Conservation (phyloP, 2,113 vertebrate genomes). For the Mustelus asterias region DNA sequence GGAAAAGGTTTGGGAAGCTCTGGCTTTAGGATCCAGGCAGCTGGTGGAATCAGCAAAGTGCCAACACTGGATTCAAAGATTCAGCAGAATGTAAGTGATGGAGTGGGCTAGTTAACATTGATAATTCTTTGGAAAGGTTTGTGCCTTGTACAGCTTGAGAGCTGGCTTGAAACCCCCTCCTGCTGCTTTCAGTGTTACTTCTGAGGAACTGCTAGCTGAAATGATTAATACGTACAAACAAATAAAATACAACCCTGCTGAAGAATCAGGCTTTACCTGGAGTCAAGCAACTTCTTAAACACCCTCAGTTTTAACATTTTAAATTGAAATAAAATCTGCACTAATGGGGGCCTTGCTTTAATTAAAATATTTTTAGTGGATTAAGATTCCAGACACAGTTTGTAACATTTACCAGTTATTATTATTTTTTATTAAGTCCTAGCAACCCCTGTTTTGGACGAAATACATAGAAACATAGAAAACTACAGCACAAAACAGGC, state of each 20-base stretch:
- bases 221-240: neutral
- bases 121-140: neutral
- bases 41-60: neutral
- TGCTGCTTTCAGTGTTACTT: neutral
- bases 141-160: neutral
- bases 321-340: neutral
- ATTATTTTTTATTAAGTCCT: neutral
- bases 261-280: neutral
- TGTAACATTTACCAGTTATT: neutral
- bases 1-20: too few species aligned
- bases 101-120: neutral
- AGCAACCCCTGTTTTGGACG: neutral
- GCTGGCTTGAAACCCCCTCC: neutral
- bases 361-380: neutral
- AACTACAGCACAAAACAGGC: too few species aligned
- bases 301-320: neutral
- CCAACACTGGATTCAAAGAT: neutral
- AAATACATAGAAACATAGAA: neutral
- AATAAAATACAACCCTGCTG: neutral
- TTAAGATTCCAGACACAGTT: neutral
- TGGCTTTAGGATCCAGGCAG: neutral
- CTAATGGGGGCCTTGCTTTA: neutral
- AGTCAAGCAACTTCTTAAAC: neutral
- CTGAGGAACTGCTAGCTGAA: neutral
- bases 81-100: neutral